phyloP scores from a whole-genome alignment of 2,113 vertebrate species.

The Barbus barbus region DNA sequence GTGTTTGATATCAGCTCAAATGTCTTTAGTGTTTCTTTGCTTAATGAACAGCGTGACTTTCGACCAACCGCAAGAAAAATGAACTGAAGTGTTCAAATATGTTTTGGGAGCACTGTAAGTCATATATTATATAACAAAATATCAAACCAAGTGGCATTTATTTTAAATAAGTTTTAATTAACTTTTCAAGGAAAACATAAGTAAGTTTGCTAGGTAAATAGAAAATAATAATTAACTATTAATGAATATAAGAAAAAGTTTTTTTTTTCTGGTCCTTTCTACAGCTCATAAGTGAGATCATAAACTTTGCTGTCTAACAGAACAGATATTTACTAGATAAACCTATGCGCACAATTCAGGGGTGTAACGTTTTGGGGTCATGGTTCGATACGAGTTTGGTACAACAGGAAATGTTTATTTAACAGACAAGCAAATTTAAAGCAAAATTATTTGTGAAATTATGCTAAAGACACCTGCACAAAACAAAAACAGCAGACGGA shows the following conservation, averaged over 20 bases:
- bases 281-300: not conserved
- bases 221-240: not conserved
- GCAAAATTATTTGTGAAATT: no score
- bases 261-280: not conserved
- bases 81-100: not conserved
- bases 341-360: not conserved
- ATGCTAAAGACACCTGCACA: no score
- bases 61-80: constrained; percentile 12
- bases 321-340: not conserved
- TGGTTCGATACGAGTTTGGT: no score
- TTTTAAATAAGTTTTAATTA: not conserved
- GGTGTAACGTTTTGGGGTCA: no score
- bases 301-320: not conserved
- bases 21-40: constrained; percentile 17
- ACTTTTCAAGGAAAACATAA: not conserved
- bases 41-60: not conserved
- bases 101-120: not conserved
- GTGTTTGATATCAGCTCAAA: constrained; percentile 33
- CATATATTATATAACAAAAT: not conserved
- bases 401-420: no score
- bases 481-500: no score
- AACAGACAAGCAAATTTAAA: no score
- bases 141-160: not conserved
- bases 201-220: not conserved
- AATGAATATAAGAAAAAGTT: not conserved